These are phyloP conservation scores for Fragum sueziense DNA, from an alignment of 2,888 invertebrate genomes.

Conservation along the genomic window DNA sequence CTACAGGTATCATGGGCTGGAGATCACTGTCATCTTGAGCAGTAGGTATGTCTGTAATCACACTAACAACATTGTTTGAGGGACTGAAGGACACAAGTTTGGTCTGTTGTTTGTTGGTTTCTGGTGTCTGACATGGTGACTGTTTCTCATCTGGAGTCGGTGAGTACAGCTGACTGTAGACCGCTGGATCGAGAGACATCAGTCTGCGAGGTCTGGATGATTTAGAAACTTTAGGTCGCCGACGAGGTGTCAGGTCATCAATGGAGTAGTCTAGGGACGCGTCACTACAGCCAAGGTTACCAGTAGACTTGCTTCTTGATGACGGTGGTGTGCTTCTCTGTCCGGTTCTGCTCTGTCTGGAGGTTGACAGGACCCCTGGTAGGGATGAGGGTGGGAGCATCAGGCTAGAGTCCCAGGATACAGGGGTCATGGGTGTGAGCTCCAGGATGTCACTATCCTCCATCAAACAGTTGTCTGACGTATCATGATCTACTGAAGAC, in stretches of 20 bases:
- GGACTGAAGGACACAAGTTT: too few relatives aligned
- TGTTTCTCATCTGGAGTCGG: neutral
- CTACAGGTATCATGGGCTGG: neutral
- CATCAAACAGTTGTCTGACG: neutral
- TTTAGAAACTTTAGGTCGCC: neutral
- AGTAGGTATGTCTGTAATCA: too few relatives aligned
- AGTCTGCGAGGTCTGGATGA: constrained; percentile 10
- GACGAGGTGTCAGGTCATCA: constrained; percentile 23
- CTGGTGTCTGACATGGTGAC: too few relatives aligned
- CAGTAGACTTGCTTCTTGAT: constrained; percentile 4
- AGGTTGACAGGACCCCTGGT: neutral
- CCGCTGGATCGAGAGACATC: constrained; percentile 27
- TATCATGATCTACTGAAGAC: neutral
- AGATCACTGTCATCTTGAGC: neutral
- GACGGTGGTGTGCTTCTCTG: neutral
- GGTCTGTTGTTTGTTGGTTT: too few relatives aligned
- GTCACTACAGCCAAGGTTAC: neutral
- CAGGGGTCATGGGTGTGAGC: neutral
- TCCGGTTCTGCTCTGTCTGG: constrained; percentile 4
- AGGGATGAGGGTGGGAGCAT: neutral
- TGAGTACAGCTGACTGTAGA: constrained; percentile 30
- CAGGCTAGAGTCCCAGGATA: neutral
- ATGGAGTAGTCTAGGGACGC: constrained; percentile 6
- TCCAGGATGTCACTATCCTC: neutral
- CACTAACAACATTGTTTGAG: too few relatives aligned